These are phyloP conservation scores for Dipodomys stephensi DNA, from an alignment of 2,113 vertebrate genomes.

Conservation along the genomic window DNA sequence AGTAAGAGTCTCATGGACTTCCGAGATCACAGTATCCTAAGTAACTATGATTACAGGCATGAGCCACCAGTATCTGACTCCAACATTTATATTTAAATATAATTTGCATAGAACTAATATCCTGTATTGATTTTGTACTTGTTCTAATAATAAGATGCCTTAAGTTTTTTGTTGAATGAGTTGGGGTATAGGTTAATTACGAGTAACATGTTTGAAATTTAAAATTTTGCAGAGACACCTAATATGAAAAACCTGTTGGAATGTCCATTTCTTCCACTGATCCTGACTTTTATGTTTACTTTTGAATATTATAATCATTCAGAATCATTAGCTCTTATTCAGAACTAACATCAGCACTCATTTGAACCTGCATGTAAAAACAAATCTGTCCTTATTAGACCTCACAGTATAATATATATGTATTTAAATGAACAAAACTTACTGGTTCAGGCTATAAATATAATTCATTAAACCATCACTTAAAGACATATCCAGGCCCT, in stretches of 20 bases:
- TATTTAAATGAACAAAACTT: no score
- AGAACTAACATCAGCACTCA: slow-evolving; percentile 25
- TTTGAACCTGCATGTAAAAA: not conserved
- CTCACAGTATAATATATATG: not conserved
- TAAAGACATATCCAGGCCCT: slow-evolving; percentile 43
- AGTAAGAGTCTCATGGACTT: no score
- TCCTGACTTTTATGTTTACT: slow-evolving; percentile 40
- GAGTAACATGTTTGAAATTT: slow-evolving; percentile 29
- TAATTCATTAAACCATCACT: slow-evolving; percentile 47
- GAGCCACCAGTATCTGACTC: no score
- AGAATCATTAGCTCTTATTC: slow-evolving; percentile 34
- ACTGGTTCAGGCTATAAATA: slow-evolving; percentile 12
- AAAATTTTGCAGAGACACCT: slow-evolving; percentile 1
- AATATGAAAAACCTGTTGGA: not conserved
- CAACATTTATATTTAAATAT: slow-evolving; percentile 28
- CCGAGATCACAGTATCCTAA: no score
- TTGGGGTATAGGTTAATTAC: not conserved
- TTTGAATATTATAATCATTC: slow-evolving; percentile 15
- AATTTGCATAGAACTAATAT: slow-evolving; percentile 24
- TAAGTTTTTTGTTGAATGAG: slow-evolving; percentile 36
- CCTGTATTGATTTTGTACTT: not conserved
- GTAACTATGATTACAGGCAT: no score
- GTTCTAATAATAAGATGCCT: not conserved
- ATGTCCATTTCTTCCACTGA: not conserved
- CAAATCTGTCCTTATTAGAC: slow-evolving; percentile 10